Evolutionary conservation across 1,140 invertebrate species (phyloP).

Genomic region (Rhagoletis pomonella): DNA sequence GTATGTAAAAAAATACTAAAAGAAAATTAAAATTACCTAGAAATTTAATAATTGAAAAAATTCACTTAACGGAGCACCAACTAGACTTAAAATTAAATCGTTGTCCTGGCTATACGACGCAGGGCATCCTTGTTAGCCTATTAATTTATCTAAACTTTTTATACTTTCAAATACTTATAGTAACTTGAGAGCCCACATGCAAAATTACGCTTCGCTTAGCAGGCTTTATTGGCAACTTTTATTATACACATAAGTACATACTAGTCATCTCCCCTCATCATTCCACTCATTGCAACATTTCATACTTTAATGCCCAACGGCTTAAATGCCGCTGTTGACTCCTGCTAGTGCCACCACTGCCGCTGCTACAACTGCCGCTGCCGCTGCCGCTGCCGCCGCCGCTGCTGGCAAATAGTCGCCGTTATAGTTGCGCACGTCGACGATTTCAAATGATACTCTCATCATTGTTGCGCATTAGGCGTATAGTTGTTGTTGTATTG

Average conservation of each 20-base stretch:
- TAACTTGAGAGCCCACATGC: background rate
- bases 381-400: background rate
- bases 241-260: background rate
- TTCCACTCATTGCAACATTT: background rate
- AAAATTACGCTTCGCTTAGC: background rate
- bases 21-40: no score
- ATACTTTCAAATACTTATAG: background rate
- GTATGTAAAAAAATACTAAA: no score
- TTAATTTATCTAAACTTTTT: background rate
- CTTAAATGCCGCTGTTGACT: background rate
- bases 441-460: slow-evolving; percentile 72
- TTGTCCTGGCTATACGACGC: background rate
- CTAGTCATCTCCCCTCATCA: background rate
- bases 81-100: background rate
- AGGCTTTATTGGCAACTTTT: slow-evolving; percentile 22
- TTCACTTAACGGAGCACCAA: background rate
- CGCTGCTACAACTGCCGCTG: background rate
- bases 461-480: slow-evolving; percentile 70
- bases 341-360: background rate
- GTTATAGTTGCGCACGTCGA: background rate
- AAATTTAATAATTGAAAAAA: no score
- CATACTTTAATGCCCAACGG: slow-evolving; percentile 41
- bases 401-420: background rate
- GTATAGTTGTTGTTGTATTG: slow-evolving; percentile 69
- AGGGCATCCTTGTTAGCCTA: background rate